Percentiles rank a stretch among this genome's conserved stretches.
These are phyloP conservation scores for Harpagifer antarcticus DNA, from an alignment of 2,797 vertebrate species.

Conservation along the genomic window DNA sequence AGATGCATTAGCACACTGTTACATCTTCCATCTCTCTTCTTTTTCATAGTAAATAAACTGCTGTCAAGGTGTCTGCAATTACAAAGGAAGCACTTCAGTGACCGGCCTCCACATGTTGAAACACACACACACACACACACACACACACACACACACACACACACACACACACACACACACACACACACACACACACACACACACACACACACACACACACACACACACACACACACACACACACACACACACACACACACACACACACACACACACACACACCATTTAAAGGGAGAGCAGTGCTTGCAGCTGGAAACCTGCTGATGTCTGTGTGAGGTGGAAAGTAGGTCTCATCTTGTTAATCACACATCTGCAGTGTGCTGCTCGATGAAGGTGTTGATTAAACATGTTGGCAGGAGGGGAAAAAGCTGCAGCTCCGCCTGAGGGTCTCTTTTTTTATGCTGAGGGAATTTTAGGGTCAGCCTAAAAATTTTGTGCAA, in stretches of 20 bases:
- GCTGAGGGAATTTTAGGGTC: slow-evolving; percentile 32
- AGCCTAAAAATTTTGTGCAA: slow-evolving; percentile 8
- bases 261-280: slow-evolving; percentile 7
- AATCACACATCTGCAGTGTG: slow-evolving; percentile 68
- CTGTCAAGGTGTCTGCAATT: slow-evolving; percentile 65
- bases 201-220: slow-evolving; percentile 20
- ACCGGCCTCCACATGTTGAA: slow-evolving; percentile 32
- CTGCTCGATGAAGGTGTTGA: slow-evolving; percentile 70
- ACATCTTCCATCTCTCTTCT: slow-evolving; percentile 16
- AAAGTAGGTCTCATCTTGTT: slow-evolving; percentile 75
- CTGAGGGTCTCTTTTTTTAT: slow-evolving; percentile 4
- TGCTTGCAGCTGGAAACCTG: slow-evolving; percentile 62
- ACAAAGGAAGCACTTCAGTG: slow-evolving; percentile 40
- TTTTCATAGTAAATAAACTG: slow-evolving; percentile 56
- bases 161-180: slow-evolving; percentile 20
- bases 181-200: slow-evolving; percentile 8
- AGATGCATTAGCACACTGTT: background rate
- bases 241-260: slow-evolving; percentile 18
- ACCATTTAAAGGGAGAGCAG: slow-evolving; percentile 17
- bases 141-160: slow-evolving; percentile 18
- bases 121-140: slow-evolving; percentile 12
- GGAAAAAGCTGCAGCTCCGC: slow-evolving; percentile 27
- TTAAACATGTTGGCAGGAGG: slow-evolving; percentile 56
- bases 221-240: slow-evolving; percentile 21
- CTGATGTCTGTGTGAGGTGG: slow-evolving; percentile 55